phyloP scores from a whole-genome alignment of 35 echinoderm and acorn worm species.

The Apostichopus japonicus region DNA sequence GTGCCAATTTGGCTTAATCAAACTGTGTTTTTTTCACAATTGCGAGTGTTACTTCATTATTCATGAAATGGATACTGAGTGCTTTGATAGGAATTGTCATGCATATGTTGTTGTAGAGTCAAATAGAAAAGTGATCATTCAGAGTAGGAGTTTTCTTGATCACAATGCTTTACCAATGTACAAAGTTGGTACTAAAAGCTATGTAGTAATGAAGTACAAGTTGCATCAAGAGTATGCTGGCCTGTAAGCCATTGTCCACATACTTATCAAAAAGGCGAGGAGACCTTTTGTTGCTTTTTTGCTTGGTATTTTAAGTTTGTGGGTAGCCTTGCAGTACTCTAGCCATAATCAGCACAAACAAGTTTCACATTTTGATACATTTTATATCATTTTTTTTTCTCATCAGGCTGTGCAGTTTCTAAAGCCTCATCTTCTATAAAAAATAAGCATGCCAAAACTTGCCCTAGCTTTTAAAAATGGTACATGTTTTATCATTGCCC shows the following conservation, averaged over 20 bases:
- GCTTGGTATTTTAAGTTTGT: constrained; percentile 3
- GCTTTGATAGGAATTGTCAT: no score
- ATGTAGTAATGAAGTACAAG: constrained; percentile 33
- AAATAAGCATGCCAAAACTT: not conserved
- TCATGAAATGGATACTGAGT: constrained; percentile 28
- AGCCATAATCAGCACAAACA: not conserved
- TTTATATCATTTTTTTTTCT: not conserved
- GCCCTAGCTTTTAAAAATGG: no score
- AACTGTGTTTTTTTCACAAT: constrained; percentile 4
- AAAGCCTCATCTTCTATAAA: not conserved
- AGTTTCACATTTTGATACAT: not conserved
- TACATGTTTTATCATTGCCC: no score
- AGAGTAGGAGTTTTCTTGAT: no score
- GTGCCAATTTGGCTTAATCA: constrained; percentile 35
- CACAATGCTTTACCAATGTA: constrained; percentile 4
- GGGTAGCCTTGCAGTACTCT: not conserved
- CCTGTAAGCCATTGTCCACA: not conserved
- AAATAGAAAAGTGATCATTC: no score
- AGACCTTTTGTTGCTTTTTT: no score
- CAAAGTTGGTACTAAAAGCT: constrained; percentile 41
- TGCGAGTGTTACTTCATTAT: not conserved
- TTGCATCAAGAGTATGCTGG: constrained; percentile 29
- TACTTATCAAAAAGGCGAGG: no score
- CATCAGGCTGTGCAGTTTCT: not conserved
- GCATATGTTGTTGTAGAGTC: no score